phyloP scores from a whole-genome alignment of 2,888 invertebrate species.

The Mayetiola destructor region DNA sequence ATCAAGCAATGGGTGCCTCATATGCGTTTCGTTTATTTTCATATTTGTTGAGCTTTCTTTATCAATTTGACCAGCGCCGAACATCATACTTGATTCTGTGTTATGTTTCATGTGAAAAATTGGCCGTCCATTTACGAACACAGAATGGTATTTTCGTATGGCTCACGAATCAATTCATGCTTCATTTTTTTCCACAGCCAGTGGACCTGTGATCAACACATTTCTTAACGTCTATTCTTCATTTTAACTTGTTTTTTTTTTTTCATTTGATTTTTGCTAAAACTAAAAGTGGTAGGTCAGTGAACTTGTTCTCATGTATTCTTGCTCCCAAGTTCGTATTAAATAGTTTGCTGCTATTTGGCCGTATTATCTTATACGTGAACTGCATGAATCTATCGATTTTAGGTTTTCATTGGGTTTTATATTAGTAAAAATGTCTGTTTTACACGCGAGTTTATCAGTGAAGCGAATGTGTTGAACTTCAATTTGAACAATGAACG shows the following conservation, averaged over 20 bases:
- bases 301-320: slow-evolving; percentile 5
- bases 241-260: background rate
- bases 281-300: slow-evolving; percentile 13
- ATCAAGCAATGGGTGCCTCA: no score
- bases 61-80: background rate
- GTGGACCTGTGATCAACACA: background rate
- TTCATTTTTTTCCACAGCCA: background rate
- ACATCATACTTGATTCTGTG: background rate
- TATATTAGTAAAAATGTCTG: no score
- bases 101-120: no score
- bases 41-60: slow-evolving; percentile 8
- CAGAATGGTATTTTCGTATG: background rate
- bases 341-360: no score
- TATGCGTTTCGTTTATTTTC: background rate
- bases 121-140: background rate
- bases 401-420: no score
- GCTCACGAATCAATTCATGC: background rate
- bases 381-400: no score
- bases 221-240: background rate
- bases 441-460: slow-evolving; percentile 11
- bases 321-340: background rate
- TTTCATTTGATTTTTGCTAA: background rate
- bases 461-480: background rate
- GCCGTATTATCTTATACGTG: background rate
- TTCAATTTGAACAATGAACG: slow-evolving; percentile 11